Conservation (phyloP, 1,140 invertebrate species). For the Capitella teleta region DNA sequence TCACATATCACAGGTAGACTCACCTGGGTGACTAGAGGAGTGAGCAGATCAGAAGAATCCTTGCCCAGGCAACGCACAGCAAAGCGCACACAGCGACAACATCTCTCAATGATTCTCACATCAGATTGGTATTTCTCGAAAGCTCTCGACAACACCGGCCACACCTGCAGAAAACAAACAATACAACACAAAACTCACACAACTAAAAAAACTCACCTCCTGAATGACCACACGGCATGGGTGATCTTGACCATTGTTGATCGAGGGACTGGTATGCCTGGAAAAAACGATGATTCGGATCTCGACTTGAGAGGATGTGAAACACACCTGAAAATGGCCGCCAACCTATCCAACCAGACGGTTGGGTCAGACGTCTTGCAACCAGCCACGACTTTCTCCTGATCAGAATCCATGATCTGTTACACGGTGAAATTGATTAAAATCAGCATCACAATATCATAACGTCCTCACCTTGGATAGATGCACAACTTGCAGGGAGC, state of each 20-base stretch:
- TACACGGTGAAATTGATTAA: no score
- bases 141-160: conserved; percentile 72
- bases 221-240: conserved; percentile 69
- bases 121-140: conserved; percentile 70
- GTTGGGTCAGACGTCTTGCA: conserved; percentile 63
- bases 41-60: conserved; percentile 63
- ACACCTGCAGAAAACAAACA: conserved; percentile 41
- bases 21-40: conserved; percentile 67
- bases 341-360: conserved; percentile 81
- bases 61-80: conserved; percentile 73
- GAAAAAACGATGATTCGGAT: conserved; percentile 50
- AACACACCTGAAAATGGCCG: conserved; percentile 61
- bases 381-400: conserved; percentile 27
- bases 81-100: conserved; percentile 80
- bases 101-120: conserved; percentile 76
- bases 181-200: neutral
- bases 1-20: conserved; percentile 1
- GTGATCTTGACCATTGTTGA: conserved; percentile 54
- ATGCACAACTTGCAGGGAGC: conserved; percentile 47
- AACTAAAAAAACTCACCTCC: conserved; percentile 55
- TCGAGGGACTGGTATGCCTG: conserved; percentile 16
- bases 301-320: conserved; percentile 28
- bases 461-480: conserved; percentile 28
- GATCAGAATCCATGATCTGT: conserved; percentile 14
- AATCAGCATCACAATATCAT: no score